Evolutionary conservation across 2,113 vertebrate genomes (phyloP).

Genomic region (Chloropsis cyanopogon): DNA sequence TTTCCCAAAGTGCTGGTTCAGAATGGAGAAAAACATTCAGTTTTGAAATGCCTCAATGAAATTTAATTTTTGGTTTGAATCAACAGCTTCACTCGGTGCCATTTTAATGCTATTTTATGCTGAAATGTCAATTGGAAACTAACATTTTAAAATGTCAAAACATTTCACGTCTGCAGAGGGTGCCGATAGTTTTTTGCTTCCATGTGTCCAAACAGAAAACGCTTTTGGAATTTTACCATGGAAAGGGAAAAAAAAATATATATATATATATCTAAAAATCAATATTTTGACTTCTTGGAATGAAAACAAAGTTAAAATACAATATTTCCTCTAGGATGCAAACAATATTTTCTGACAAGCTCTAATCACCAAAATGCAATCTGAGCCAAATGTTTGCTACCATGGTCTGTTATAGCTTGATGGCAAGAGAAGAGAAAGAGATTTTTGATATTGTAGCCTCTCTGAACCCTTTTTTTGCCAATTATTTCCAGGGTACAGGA

Average conservation of each 20-base stretch:
- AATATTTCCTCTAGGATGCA: constrained; percentile 15
- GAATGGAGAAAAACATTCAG: neutral
- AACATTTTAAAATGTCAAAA: constrained; percentile 64
- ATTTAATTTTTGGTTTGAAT: constrained; percentile 43
- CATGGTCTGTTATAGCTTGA: neutral
- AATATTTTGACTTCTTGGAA: constrained; percentile 38
- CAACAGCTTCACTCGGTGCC: constrained; percentile 23
- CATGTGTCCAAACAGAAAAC: constrained; percentile 40
- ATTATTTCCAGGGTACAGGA: neutral
- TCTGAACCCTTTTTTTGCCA: neutral
- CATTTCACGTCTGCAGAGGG: constrained; percentile 38
- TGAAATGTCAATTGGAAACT: constrained; percentile 60
- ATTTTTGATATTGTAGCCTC: neutral
- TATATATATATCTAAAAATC: neutral
- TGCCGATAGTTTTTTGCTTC: neutral
- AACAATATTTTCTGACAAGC: constrained; percentile 36
- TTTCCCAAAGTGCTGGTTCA: neutral
- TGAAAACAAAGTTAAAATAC: neutral
- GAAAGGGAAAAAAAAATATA: neutral
- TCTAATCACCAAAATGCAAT: neutral
- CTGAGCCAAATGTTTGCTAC: neutral
- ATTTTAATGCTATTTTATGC: constrained; percentile 41
- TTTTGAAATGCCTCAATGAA: constrained; percentile 20
- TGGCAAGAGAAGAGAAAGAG: neutral
- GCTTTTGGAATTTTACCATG: neutral